These are phyloP conservation scores for Tragelaphus buxtoni DNA, from an alignment of 2,113 vertebrate species.

Conservation along the genomic window DNA sequence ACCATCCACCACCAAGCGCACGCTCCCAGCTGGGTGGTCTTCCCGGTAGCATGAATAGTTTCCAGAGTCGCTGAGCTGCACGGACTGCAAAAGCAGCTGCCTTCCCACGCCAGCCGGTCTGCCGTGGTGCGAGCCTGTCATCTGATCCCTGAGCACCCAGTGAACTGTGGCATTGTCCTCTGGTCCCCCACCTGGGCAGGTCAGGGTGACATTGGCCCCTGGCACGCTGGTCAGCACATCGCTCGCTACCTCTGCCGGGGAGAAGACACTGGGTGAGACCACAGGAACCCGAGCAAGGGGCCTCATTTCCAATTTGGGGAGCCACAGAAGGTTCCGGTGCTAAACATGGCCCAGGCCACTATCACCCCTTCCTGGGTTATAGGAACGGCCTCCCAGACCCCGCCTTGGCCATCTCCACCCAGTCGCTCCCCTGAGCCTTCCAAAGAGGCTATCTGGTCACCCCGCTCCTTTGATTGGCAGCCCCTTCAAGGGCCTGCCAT, in stretches of 20 bases:
- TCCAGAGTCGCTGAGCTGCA: constrained; percentile 61
- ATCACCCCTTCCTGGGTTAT: background rate
- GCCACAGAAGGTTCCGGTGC: background rate
- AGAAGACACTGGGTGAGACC: background rate
- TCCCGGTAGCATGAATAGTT: constrained; percentile 69
- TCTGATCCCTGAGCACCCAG: constrained; percentile 50
- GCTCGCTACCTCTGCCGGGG: background rate
- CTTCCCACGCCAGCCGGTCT: rapidly evolving
- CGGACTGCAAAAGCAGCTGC: background rate
- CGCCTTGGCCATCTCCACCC: background rate
- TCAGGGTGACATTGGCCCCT: constrained; percentile 60
- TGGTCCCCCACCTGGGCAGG: background rate
- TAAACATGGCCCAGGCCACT: background rate
- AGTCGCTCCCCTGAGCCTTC: background rate
- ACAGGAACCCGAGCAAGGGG: background rate
- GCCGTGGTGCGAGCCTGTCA: rapidly evolving
- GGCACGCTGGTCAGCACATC: background rate
- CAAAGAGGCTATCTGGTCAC: background rate
- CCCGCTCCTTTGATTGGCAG: background rate
- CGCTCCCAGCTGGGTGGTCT: background rate
- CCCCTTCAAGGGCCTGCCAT: background rate
- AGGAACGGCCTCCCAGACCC: background rate
- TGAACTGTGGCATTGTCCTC: background rate
- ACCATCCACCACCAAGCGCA: constrained; percentile 79
- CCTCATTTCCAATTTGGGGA: background rate